A percentile compares a stretch with the other conserved stretches of the same genome.
phyloP scores from a whole-genome alignment of 1,140 invertebrate genomes.

The Atopsyche davidsoni region DNA sequence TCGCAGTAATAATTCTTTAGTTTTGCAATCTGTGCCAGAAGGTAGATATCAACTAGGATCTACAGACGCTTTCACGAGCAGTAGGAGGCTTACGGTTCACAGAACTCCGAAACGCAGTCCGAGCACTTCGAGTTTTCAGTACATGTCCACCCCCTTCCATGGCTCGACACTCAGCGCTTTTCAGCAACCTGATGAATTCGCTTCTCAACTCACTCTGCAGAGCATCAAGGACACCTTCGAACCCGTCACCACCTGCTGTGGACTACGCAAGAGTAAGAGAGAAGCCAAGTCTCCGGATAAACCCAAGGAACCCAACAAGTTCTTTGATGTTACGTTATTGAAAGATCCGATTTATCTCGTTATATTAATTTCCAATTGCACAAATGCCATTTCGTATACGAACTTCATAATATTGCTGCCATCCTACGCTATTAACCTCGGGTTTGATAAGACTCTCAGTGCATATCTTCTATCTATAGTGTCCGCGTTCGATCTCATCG shows the following conservation, averaged over 20 bases:
- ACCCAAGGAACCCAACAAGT: slow-evolving; percentile 52
- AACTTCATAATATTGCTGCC: slow-evolving; percentile 79
- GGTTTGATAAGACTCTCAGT: slow-evolving; percentile 61
- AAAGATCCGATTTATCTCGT: slow-evolving; percentile 75
- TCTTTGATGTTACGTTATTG: slow-evolving; percentile 68
- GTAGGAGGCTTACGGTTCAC: slow-evolving; percentile 35
- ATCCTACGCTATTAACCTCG: slow-evolving; percentile 61
- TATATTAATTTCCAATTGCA: slow-evolving; percentile 75
- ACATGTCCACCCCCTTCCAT: slow-evolving; percentile 76
- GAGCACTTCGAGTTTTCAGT: slow-evolving; percentile 73
- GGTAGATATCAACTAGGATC: slow-evolving; percentile 25
- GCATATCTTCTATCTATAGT: slow-evolving; percentile 71
- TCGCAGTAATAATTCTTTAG: slow-evolving; percentile 30
- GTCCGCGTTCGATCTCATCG: slow-evolving; percentile 70
- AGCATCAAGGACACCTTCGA: slow-evolving; percentile 54
- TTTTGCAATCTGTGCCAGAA: slow-evolving; percentile 31
- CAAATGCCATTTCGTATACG: slow-evolving; percentile 78
- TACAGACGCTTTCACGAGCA: slow-evolving; percentile 28
- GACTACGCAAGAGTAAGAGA: slow-evolving; percentile 37
- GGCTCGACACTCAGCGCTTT: slow-evolving; percentile 72
- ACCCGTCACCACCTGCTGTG: slow-evolving; percentile 41
- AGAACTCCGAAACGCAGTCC: slow-evolving; percentile 58
- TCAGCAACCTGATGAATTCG: slow-evolving; percentile 65
- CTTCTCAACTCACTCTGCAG: slow-evolving; percentile 68
- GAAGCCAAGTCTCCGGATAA: slow-evolving; percentile 34